phyloP scores from a whole-genome alignment of 2,113 vertebrate species.

The Vireo altiloquus region DNA sequence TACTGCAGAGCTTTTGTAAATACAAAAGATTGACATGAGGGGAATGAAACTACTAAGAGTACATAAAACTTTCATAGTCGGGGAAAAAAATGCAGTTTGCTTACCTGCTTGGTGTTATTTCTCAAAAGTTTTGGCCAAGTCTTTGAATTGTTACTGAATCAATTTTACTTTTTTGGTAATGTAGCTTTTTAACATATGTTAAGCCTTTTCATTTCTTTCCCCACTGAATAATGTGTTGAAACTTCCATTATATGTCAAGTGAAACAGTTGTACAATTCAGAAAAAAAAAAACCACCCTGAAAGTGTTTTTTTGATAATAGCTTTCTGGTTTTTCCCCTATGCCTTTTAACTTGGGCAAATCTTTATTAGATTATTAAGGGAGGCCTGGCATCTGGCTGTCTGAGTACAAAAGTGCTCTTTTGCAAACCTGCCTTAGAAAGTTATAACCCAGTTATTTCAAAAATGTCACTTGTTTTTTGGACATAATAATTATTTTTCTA shows the following conservation, averaged over 20 bases:
- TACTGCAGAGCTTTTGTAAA: background rate
- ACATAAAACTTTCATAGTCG: background rate
- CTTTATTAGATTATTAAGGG: background rate
- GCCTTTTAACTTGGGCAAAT: background rate
- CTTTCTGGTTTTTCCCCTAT: background rate
- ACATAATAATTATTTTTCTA: background rate
- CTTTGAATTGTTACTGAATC: background rate
- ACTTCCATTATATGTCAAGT: background rate
- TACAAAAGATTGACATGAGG: background rate
- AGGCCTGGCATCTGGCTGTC: background rate
- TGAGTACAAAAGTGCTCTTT: background rate
- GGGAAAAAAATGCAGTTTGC: background rate
- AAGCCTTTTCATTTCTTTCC: background rate
- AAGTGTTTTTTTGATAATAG: background rate
- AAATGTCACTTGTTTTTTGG: background rate
- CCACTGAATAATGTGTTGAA: background rate
- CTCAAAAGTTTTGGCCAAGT: background rate
- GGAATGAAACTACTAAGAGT: background rate
- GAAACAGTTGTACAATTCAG: background rate
- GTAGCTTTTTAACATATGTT: background rate
- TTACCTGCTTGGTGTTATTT: background rate
- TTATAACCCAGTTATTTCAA: background rate
- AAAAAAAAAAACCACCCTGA: fast-evolving
- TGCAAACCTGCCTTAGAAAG: background rate
- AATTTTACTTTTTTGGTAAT: background rate